Conservation (phyloP, 2,113 vertebrate species). For the Suncus etruscus region DNA sequence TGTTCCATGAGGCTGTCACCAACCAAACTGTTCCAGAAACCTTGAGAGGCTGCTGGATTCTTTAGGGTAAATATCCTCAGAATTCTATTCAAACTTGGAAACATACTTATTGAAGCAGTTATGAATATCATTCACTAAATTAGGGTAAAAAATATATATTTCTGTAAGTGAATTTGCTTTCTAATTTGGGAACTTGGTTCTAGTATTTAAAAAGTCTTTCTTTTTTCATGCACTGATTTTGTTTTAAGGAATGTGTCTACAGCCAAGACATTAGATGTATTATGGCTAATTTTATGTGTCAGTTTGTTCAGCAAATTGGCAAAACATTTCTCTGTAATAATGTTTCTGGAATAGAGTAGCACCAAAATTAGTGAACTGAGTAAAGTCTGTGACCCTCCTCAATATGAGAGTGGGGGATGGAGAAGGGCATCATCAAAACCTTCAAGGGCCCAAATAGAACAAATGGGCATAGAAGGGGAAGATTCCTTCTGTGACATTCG, state of each 20-base stretch:
- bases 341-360: neutral
- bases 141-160: conserved; percentile 20
- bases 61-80: neutral
- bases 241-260: neutral
- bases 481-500: neutral
- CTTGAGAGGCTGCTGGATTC: neutral
- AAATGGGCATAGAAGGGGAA: neutral
- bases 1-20: neutral
- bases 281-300: neutral
- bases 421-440: no score
- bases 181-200: neutral
- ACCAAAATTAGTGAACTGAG: neutral
- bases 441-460: neutral
- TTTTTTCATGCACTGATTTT: neutral
- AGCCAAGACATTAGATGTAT: neutral
- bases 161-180: neutral
- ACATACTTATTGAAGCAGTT: neutral
- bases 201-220: neutral
- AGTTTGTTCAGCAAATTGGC: neutral
- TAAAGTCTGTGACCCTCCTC: neutral
- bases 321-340: neutral
- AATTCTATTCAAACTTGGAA: conserved; percentile 3
- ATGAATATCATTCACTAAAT: neutral
- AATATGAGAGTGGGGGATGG: neutral
- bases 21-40: conserved; percentile 4